phyloP scores from a whole-genome alignment of 2,113 vertebrate genomes.

The Etia nguti region DNA sequence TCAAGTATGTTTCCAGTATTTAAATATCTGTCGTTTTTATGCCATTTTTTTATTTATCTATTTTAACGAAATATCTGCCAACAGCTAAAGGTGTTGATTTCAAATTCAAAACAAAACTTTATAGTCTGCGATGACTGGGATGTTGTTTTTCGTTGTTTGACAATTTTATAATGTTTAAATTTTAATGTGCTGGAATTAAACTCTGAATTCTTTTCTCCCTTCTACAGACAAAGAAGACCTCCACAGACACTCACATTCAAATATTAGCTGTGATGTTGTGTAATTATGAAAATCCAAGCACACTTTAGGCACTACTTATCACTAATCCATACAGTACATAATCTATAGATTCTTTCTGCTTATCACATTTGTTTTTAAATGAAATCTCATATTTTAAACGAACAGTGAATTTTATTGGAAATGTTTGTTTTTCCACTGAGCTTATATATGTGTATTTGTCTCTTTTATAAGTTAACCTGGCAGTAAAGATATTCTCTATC shows the following conservation, averaged over 20 bases:
- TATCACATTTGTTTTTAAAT: background rate
- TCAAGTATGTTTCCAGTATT: background rate
- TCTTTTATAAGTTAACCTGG: background rate
- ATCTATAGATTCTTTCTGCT: background rate
- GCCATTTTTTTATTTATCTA: background rate
- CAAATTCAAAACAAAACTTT: background rate
- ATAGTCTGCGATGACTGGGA: background rate
- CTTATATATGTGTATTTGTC: background rate
- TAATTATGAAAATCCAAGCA: background rate
- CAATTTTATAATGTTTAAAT: background rate
- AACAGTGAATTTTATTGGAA: background rate
- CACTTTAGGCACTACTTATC: background rate
- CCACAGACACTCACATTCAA: background rate
- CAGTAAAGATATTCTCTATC: constrained; percentile 53
- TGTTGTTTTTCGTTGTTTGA: background rate
- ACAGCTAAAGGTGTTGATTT: background rate
- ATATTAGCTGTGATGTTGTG: background rate
- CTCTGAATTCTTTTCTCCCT: background rate
- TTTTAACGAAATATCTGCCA: background rate
- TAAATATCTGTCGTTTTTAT: background rate
- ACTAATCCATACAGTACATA: background rate
- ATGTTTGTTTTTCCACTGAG: background rate
- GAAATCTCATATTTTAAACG: background rate
- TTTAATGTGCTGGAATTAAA: background rate
- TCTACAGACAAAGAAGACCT: background rate